These are phyloP conservation scores for Dromaius novaehollandiae DNA, from an alignment of 2,113 vertebrate genomes.

Conservation along the genomic window DNA sequence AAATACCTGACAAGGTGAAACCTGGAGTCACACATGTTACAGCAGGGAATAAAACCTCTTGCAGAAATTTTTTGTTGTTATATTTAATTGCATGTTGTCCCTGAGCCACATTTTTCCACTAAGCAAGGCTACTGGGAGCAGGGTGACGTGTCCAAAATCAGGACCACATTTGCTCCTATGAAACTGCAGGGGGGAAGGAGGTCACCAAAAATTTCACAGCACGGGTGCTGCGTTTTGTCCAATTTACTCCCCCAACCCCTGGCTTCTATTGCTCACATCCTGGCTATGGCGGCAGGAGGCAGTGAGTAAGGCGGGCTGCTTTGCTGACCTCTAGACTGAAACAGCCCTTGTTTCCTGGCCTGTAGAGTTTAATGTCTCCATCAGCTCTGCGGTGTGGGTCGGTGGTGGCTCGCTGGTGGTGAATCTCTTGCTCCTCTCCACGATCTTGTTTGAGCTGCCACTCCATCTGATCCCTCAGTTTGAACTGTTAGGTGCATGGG, in stretches of 20 bases:
- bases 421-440: constrained; percentile 85
- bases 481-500: constrained; percentile 91
- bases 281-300: constrained; percentile 38
- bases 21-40: background rate
- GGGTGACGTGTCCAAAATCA: background rate
- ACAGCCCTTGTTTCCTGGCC: constrained; percentile 85
- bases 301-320: constrained; percentile 39
- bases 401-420: constrained; percentile 76
- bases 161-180: background rate
- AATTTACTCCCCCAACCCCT: constrained; percentile 9
- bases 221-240: background rate
- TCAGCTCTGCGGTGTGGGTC: constrained; percentile 87
- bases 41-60: background rate
- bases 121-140: background rate
- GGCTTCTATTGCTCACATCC: constrained; percentile 26
- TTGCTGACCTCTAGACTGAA: constrained; percentile 95
- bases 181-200: background rate
- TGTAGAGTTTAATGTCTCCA: constrained; percentile 89
- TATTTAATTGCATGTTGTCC: background rate
- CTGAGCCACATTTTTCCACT: background rate
- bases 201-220: background rate
- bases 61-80: background rate
- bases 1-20: background rate
- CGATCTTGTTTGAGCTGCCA: constrained; percentile 89
- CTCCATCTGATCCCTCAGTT: constrained; percentile 96